Base-by-base conservation (phyloP, 2,888 invertebrate species). In the Tridacna crocea region DNA sequence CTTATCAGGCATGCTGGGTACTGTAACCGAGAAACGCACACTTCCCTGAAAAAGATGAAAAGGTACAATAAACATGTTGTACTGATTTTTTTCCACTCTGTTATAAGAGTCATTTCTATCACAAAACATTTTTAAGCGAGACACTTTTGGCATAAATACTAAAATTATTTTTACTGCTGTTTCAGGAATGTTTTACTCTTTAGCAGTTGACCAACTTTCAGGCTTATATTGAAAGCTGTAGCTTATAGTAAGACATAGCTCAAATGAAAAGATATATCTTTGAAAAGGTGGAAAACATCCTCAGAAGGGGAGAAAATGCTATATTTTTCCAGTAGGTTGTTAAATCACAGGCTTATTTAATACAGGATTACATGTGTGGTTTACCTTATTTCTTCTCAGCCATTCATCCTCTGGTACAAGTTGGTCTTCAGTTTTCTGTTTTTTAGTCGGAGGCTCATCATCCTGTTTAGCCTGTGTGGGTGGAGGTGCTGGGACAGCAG, bases 321-420 rank as follows among this genome's bases (percentile, higher is more conserved):
- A 4, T n/a, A n/a, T n/a, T n/a, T n/a, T n/a, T n/a, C n/a, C n/a
- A n/a, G n/a, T n/a, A n/a, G n/a, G n/a, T n/a, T n/a, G 61, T 61
- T 61, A 24, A 36, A 36, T 4, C 36, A 36, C 36, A 36, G 36
- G 36, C 55, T 55, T 19, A 10, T 27, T 15, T 10, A 27, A 0
- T 36, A 36, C 36, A 6, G 36, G 15, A 10, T 66, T 36, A 26
- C 36, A 15, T 13, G 3, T 2, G 15, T 26, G 12, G 27, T 27
- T 55, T 22, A 92, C 92, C 89, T 90, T 91, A 78, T 92, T 83
- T 72, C 79, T 89, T 72, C 90, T 90, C 72, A 95, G 88, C 95
- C 97, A 98, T 75, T 97, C 96, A 77, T 96, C 96, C 95, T 99
- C 99, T 0, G 99, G 97, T 88, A 99, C 96, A 13, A 99, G 96